phyloP scores from a whole-genome alignment of 1,140 invertebrate species.

The Conus ventricosus region DNA sequence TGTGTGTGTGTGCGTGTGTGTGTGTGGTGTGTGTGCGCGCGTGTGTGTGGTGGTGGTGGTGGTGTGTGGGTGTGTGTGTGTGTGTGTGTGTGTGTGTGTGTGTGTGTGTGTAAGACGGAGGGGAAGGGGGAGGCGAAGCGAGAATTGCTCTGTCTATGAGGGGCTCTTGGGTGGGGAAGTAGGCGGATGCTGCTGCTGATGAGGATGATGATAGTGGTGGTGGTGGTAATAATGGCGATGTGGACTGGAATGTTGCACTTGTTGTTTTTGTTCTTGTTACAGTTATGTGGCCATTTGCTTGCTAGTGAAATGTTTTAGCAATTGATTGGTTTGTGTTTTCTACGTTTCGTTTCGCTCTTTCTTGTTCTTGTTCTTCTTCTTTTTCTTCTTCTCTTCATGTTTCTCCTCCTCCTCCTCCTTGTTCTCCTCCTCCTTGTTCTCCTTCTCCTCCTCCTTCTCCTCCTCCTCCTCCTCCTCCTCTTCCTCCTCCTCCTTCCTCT shows the following conservation, averaged over 20 bases:
- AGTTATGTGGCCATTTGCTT: too few species aligned
- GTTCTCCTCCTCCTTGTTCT: not conserved
- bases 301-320: not conserved
- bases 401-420: not conserved
- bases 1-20: not conserved
- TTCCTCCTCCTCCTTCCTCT: not conserved
- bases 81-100: constrained; percentile 10
- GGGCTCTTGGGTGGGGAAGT: too few species aligned
- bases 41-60: constrained; percentile 5
- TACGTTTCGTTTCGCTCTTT: not conserved
- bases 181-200: too few species aligned
- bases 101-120: not conserved
- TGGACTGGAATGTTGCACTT: not conserved
- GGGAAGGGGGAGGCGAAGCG: not conserved
- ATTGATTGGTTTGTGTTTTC: not conserved
- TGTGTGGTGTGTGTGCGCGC: not conserved
- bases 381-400: not conserved
- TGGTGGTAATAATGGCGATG: not conserved
- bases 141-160: not conserved
- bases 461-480: not conserved
- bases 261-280: not conserved
- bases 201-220: too few species aligned
- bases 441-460: not conserved
- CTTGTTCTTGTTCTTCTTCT: not conserved
- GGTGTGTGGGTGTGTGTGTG: not conserved